Evolutionary conservation across 2,888 invertebrate genomes (phyloP), one percentile per base, ranked within the genome.

Genomic region (Euzophera pinguis): DNA sequence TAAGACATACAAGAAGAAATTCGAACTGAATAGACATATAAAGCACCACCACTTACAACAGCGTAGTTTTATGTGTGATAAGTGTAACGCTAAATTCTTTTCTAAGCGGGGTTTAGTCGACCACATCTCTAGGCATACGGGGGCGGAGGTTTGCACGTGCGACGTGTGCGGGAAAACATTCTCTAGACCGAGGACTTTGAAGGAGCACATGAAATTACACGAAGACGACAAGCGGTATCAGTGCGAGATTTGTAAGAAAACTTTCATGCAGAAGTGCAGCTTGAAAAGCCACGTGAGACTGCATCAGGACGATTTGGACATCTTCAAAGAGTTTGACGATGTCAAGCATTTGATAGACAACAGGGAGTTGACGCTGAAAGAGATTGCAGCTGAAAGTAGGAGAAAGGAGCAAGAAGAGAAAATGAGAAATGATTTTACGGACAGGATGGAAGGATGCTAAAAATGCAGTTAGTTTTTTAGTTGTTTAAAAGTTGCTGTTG

Each of bases 251-350:
- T 90, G 89, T 61, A 78, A 85, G 39, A 88, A 88, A 63, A 77
- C 79, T 0, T 90, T 90, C 51, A 78, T 82, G 71, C 85, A 89
- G 65, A 90, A 89, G 55, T 84, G 82, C 39, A 85, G 87, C 32
- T 60, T 90, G 60, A 88, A 88, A 59, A 82, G 78, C 12, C 90
- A 90, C 47, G 63, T 89, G 3, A 70, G 82, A 0, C 49, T 89
- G 37, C 90, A 90, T 52, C 90, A 90, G 35, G 86, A 88, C 55
- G 86, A 90, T 47, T 61, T 90, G 59, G 89, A 88, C 16, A 90
- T 90, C 22, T 90, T 90, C 59, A 90, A 90, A 50, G 89, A 90
- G 69, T 90, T 90, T 51, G 89, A 90, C 34, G 89, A 90, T 50
- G 89, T 90, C 0, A 90, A 87, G 54, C 89, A 90, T 65, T 60